Base-by-base conservation (phyloP, 2,888 invertebrate genomes). In the Amphimallon solstitiale region DNA sequence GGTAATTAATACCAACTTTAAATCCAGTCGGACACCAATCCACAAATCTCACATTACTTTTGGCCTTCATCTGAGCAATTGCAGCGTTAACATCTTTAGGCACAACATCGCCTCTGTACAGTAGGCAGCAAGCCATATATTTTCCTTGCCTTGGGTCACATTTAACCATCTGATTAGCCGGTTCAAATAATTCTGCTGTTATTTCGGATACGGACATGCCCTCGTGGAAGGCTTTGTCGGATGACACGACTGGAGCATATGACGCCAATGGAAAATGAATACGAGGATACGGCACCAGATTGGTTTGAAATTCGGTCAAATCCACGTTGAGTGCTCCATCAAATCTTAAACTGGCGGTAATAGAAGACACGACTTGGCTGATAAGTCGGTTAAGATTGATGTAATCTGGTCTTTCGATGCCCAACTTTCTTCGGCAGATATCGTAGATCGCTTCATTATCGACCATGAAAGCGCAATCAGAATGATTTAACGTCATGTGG, bases 391-490 rank as follows among this genome's bases (percentile, higher is more conserved):
- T 95, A 67, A 95, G 84, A 80, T 94, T 94, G 43, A 90, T 89
- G 79, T 94, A 95, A 2, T 92, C 89, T 0, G 95, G 95, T 45
- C 94, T 85, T 76, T 91, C 92, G 68, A 96, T 93, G 73, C 91
- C 91, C 54, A 97, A 85, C 75, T 92, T 92, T 68, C 92, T 87
- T 65, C 93, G 87, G 82, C 96, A 96, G 75, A 97, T 95, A 77
- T 96, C 95, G 80, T 95, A 95, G 76, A 96, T 91, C n/a, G 97
- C 96, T 80, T 97, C 95, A 76, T 97, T 97, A 85, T 97, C 97
- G 15, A 95, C 93, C 92, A 95, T 93, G 80, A 97, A 97, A 1
- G 94, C 92, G 79, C 96, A 96, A 82, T 96, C 95, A 0, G 93
- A 92, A 79, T 93, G 93, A 70, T 87, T 81, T 83, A 97, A 86